Percentiles rank a stretch among this genome's conserved stretches.
Conservation (phyloP, 1,140 invertebrate species). For the Galendromus occidentalis region DNA sequence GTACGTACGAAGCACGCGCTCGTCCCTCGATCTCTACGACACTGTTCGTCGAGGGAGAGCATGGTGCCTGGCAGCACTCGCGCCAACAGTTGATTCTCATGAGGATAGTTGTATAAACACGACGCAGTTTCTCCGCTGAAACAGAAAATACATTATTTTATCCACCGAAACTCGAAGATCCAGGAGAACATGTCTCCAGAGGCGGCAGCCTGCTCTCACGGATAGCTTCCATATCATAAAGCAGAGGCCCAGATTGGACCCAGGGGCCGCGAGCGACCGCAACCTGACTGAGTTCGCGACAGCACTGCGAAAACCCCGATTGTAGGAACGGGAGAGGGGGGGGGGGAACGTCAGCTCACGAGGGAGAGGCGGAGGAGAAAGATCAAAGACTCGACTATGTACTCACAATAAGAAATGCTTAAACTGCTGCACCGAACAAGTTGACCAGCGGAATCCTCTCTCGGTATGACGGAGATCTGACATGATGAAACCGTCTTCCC, state of each 20-base stretch:
- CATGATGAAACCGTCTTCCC: conserved; percentile 93
- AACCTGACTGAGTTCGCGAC: no score
- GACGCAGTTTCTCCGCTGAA: conserved; percentile 74
- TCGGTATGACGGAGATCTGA: conserved; percentile 79
- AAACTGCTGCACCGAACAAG: conserved; percentile 78
- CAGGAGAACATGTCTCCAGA: no score
- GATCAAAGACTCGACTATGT: not conserved
- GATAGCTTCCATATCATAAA: not conserved
- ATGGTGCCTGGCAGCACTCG: conserved; percentile 70
- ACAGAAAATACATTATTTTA: not conserved
- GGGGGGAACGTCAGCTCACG: not conserved
- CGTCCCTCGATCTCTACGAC: conserved; percentile 73
- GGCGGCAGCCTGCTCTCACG: not conserved
- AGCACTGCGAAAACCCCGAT: no score
- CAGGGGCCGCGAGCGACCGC: no score
- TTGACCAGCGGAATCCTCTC: conserved; percentile 80
- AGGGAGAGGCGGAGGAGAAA: not conserved
- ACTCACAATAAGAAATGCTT: conserved; percentile 83
- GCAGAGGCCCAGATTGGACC: no score
- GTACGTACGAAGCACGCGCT: conserved; percentile 60
- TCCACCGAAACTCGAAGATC: not conserved
- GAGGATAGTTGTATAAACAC: conserved; percentile 75
- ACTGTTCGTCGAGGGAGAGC: conserved; percentile 71
- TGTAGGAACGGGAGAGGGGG: conserved; percentile 5
- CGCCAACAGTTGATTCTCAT: conserved; percentile 71